These are phyloP conservation scores for Euplexia lucipara DNA, from an alignment of 2,888 invertebrate species.

Conservation along the genomic window DNA sequence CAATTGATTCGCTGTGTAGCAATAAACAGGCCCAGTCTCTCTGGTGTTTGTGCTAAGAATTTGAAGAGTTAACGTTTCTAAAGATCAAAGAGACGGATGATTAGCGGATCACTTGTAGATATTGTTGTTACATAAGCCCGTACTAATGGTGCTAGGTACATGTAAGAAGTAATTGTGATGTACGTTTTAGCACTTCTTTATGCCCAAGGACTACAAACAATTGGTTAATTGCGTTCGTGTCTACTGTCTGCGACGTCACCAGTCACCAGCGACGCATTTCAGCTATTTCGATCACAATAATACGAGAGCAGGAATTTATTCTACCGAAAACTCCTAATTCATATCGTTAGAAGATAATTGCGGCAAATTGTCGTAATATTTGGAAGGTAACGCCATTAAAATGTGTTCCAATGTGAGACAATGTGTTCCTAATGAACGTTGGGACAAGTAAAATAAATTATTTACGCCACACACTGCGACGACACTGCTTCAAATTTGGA, in stretches of 20 bases:
- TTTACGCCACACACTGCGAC: constrained; percentile 87
- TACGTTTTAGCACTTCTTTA: constrained; percentile 85
- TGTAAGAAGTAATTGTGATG: constrained; percentile 80
- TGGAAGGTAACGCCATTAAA: constrained; percentile 83
- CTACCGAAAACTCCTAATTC: constrained; percentile 69
- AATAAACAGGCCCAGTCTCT: constrained; percentile 79
- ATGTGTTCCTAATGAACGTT: constrained; percentile 85
- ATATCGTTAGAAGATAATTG: constrained; percentile 75
- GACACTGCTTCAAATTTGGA: constrained; percentile 79
- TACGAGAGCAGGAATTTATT: constrained; percentile 63
- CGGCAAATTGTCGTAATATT: constrained; percentile 81
- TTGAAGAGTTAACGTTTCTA: constrained; percentile 85
- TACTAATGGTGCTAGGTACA: constrained; percentile 79
- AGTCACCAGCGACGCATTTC: constrained; percentile 56
- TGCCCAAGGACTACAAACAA: constrained; percentile 74
- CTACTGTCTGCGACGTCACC: constrained; percentile 53
- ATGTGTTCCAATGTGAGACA: constrained; percentile 80
- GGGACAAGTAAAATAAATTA: constrained; percentile 85
- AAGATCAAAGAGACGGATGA: constrained; percentile 78
- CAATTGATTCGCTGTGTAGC: constrained; percentile 85
- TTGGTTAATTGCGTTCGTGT: constrained; percentile 52
- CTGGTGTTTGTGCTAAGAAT: constrained; percentile 85
- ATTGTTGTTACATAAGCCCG: constrained; percentile 83
- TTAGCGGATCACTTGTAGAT: constrained; percentile 85
- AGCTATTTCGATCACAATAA: constrained; percentile 47